Evolutionary conservation across 2,888 invertebrate genomes (phyloP), one percentile per base, ranked within the genome.

Genomic region (Malthinus flaveolus): DNA sequence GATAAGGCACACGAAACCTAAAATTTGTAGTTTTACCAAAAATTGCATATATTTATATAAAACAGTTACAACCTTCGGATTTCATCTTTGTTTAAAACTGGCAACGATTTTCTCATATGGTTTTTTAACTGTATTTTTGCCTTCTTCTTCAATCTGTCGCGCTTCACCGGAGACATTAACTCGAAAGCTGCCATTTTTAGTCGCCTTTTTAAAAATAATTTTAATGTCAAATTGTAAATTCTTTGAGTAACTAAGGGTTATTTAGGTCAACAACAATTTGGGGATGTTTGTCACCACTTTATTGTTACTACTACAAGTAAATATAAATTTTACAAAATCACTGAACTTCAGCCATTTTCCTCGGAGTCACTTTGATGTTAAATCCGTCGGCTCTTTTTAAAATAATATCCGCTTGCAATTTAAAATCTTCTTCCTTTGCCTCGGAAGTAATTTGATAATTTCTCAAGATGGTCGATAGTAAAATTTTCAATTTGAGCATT

Each of bases 381-480:
- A 90, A 90, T 1, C 90, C 90, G 61, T 90, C 89, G 15, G 84
- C 82, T 56, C 90, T 81, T 78, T 90, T 90, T 52, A 90, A 75
- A 63, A 90, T 90, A 66, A 90, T 89, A 70, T 90, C 90, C 33
- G 81, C 87, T 73, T 87, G 88, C 1, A 90, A 79, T 67, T 83
- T 81, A 74, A 86, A 90, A 64, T 90, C 84, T n/a, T 83, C 77
- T 69, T 90, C 88, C 48, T 84, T 82, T 12, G 87, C 72, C 60
- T 84, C 84, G 0, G 88, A 88, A n/a, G 80, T 79, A n/a, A 87
- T 78, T 55, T 82, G 83, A 77, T 83, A 90, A 75, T 87, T 88
- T 55, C 90, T 84, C 60, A 90, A 74, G 45, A 90, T 84, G 5
- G 89, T 89, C 0, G 89, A 85, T 1, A 90, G 81, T 0, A 90